Evolutionary conservation across 2,113 vertebrate genomes (phyloP), one percentile per base, ranked within the genome.

Genomic region (Dromas ardeola): DNA sequence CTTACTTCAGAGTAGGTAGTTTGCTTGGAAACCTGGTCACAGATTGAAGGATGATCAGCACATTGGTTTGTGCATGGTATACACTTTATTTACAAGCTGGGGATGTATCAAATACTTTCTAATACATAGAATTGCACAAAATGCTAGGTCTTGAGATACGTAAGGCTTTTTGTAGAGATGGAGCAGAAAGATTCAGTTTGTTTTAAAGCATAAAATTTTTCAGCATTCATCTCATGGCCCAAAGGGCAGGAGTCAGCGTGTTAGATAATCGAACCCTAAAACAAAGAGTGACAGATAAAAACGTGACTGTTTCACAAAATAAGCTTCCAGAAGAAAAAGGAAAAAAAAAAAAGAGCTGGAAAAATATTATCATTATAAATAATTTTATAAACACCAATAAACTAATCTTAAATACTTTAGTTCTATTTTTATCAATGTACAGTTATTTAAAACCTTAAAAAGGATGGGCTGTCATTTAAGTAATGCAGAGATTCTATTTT

Each of bases 31-130:
- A 62, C 2, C 42, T 49, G 27, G 13, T 43, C 26, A 79, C 7
- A 43, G 29, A 26, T 47, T 61, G 66, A 56, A 66, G 10, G 29
- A 29, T 14, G 15, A 32, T 25, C 26, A 56, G 8, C 38, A 20
- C 32, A 10, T 15, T 38, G 25, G 4, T 77, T 38, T 72, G 53
- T 22, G 21, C 13, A 16, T 56, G 5, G 11, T 34, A 10, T 8
- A 29, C 4, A 5, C 50, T 49, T 7, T 6, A 23, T 15, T 29
- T 13, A 5, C 1, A 53, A 55, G 9, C 9, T 0, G 7, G 20
- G 20, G 14, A 71, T 10, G 18, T 58, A 30, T 27, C 8, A 45
- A 30, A 8, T n/a, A 42, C 9, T 71, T 71, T 30, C 13, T 59
- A 49, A 59, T 15, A 30, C 5, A 36, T 3, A n/a, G 8, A 49